These are phyloP conservation scores for Osmerus eperlanus DNA, from an alignment of 2,113 vertebrate species.

Conservation along the genomic window DNA sequence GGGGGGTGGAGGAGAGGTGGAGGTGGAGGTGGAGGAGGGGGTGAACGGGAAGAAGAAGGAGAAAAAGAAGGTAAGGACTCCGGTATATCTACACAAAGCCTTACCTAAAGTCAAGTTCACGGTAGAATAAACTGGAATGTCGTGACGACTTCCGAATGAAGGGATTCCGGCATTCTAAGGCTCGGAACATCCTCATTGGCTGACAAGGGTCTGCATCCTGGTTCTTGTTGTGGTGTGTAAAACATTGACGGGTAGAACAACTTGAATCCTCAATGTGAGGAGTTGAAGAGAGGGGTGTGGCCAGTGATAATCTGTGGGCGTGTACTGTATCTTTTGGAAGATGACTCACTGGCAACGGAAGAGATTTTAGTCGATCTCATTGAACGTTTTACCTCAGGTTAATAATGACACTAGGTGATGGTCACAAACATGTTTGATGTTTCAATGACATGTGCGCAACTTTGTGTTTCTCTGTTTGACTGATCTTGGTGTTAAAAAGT, in stretches of 20 bases:
- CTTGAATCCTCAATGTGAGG: no score
- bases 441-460: background rate
- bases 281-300: no score
- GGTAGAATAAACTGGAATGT: slow-evolving; percentile 28
- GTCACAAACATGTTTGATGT: no score
- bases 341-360: no score
- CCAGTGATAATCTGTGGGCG: no score
- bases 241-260: no score
- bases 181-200: no score
- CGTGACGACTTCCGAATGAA: background rate
- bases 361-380: no score
- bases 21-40: slow-evolving; percentile 18
- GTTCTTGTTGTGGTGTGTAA: no score
- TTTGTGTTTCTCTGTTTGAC: background rate
- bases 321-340: no score
- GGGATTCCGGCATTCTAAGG: background rate
- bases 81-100: slow-evolving; percentile 30
- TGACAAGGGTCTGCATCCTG: no score
- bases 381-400: slow-evolving; percentile 3
- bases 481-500: background rate
- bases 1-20: slow-evolving; percentile 33
- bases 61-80: slow-evolving; percentile 34
- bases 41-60: slow-evolving; percentile 38
- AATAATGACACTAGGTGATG: background rate
- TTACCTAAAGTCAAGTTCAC: slow-evolving; percentile 37